Percentiles rank a stretch among this genome's conserved stretches.
phyloP scores from a whole-genome alignment of 2,888 invertebrate species.

The Escarpia spicata region DNA sequence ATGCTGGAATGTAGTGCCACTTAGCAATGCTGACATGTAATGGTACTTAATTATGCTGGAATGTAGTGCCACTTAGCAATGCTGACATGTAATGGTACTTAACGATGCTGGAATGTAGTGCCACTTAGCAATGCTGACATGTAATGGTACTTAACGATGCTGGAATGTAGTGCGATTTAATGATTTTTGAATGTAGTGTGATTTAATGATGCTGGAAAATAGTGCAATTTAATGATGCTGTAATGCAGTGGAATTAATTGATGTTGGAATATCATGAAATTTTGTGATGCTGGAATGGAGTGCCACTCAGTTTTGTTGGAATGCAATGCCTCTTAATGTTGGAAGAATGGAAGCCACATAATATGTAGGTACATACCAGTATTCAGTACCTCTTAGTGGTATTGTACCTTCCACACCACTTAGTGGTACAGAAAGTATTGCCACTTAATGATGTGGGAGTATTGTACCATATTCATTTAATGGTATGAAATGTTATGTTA shows the following conservation, averaged over 20 bases:
- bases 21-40: too few species aligned
- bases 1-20: background rate
- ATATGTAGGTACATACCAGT: background rate
- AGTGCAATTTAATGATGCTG: background rate
- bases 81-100: background rate
- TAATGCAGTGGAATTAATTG: too few species aligned
- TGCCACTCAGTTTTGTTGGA: background rate
- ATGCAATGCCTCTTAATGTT: background rate
- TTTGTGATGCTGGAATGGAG: background rate
- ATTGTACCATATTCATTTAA: background rate
- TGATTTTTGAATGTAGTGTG: background rate
- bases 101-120: too few species aligned
- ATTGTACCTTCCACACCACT: too few species aligned
- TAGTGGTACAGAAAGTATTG: too few species aligned
- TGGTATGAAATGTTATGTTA: background rate
- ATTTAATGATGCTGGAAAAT: background rate
- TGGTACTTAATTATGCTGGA: background rate
- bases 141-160: background rate
- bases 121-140: background rate
- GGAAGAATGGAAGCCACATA: background rate
- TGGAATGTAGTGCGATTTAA: background rate
- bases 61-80: background rate
- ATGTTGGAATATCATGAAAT: background rate
- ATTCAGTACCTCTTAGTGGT: too few species aligned
- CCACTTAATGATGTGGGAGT: background rate